Percentiles rank a stretch among this genome's conserved stretches.
These are phyloP conservation scores for Triplophysa tibetana DNA, from an alignment of 2,113 vertebrate genomes.

Conservation along the genomic window DNA sequence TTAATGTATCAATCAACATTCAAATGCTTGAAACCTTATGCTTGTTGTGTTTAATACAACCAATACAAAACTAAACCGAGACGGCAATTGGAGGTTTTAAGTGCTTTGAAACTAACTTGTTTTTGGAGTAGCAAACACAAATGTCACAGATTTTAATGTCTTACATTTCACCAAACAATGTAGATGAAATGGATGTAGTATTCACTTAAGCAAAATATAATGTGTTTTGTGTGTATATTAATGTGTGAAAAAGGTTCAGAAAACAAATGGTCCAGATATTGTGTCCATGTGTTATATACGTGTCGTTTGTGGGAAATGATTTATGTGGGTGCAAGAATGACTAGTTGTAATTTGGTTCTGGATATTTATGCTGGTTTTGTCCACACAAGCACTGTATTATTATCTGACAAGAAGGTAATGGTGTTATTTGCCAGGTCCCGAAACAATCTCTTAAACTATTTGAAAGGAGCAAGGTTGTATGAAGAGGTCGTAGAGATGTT, in stretches of 20 bases:
- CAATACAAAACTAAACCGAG: not conserved
- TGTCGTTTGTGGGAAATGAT: constrained; percentile 15
- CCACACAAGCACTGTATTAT: constrained; percentile 17
- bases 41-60: not conserved
- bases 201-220: constrained; percentile 22
- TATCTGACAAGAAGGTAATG: constrained; percentile 19
- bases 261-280: constrained; percentile 3
- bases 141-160: not conserved
- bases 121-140: constrained; percentile 25
- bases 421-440: not conserved
- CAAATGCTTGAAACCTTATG: not conserved
- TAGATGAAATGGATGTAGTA: constrained; percentile 6
- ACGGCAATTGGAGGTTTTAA: not conserved
- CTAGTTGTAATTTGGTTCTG: constrained; percentile 1
- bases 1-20: constrained; percentile 5
- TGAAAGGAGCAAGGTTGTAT: not conserved
- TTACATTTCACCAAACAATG: constrained; percentile 8
- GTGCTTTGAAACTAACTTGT: not conserved
- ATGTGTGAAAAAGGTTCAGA: not conserved
- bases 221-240: not conserved
- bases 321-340: constrained; percentile 24
- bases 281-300: not conserved
- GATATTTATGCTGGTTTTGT: constrained; percentile 10
- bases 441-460: constrained; percentile 3
- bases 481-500: not conserved